Evolutionary conservation across 2,113 vertebrate genomes (phyloP).

Genomic region (Nematolebias whitei): DNA sequence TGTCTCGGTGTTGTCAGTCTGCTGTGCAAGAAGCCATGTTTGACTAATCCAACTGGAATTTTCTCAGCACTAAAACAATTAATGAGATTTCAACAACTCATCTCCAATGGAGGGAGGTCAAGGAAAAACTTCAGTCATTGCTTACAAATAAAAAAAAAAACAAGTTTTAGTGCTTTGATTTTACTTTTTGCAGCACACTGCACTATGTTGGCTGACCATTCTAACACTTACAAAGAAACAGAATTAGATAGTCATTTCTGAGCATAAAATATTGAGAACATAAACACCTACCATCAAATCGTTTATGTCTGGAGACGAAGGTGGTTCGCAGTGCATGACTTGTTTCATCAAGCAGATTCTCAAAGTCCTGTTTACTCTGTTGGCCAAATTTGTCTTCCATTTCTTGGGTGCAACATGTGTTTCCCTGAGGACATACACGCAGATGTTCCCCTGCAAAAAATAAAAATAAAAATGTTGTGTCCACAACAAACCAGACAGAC

Average conservation of each 20-base stretch:
- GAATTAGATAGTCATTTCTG: not conserved
- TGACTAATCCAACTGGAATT: conserved; percentile 67
- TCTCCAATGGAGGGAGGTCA: conserved; percentile 37
- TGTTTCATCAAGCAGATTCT: conserved; percentile 88
- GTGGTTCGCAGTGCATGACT: conserved; percentile 91
- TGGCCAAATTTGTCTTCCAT: conserved; percentile 92
- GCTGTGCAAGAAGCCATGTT: conserved; percentile 58
- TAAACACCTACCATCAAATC: conserved; percentile 90
- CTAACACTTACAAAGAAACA: not conserved
- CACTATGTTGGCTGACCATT: conserved; percentile 4
- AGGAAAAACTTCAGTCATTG: conserved; percentile 20
- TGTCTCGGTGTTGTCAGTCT: conserved; percentile 60
- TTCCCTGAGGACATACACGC: conserved; percentile 89
- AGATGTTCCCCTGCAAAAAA: conserved; percentile 86
- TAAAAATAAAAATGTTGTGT: not conserved
- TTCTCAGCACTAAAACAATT: conserved; percentile 54
- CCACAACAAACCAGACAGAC: not conserved
- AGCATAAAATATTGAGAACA: not conserved
- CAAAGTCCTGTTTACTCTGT: conserved; percentile 92
- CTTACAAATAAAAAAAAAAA: conserved; percentile 50
- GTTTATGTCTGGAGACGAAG: conserved; percentile 91
- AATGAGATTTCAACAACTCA: conserved; percentile 57
- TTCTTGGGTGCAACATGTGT: conserved; percentile 91
- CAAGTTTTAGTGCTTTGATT: conserved; percentile 26
- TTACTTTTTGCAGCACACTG: conserved; percentile 17